Evolutionary conservation across 2,888 invertebrate species (phyloP).

Genomic region (Linyphia triangularis): DNA sequence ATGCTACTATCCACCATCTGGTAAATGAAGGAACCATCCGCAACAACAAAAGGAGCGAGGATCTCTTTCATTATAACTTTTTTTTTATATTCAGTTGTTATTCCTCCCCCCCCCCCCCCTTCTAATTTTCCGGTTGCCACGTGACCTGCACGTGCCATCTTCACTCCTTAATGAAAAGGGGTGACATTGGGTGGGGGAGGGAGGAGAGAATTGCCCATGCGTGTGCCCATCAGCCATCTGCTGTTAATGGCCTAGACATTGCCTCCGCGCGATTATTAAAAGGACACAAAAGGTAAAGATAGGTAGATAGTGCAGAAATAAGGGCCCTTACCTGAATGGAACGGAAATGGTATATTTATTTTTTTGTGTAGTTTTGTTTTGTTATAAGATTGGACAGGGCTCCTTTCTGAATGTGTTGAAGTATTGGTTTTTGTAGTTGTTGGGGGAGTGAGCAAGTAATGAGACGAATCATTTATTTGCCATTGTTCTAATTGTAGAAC

Average conservation of each 20-base stretch:
- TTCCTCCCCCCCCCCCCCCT: background rate
- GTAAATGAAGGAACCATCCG: background rate
- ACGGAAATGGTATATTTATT: slow-evolving; percentile 45
- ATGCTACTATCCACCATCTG: slow-evolving; percentile 34
- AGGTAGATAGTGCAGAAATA: slow-evolving; percentile 2
- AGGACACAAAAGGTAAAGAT: slow-evolving; percentile 64
- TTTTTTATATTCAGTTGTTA: background rate
- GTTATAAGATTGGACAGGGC: background rate
- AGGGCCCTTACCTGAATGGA: slow-evolving; percentile 42
- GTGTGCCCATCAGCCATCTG: slow-evolving; percentile 65
- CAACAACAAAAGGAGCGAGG: background rate
- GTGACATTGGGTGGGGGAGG: slow-evolving; percentile 27
- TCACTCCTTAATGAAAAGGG: slow-evolving; percentile 72
- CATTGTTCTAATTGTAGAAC: too few relatives aligned
- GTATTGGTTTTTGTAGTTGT: background rate
- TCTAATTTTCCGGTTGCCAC: background rate
- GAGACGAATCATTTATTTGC: too few relatives aligned
- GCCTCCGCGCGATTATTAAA: slow-evolving; percentile 67
- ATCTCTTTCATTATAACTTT: background rate
- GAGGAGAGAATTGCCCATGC: slow-evolving; percentile 1
- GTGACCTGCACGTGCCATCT: slow-evolving; percentile 62
- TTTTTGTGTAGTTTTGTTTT: slow-evolving; percentile 13
- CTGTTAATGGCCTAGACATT: slow-evolving; percentile 64
- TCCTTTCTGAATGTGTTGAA: background rate
- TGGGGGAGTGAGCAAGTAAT: background rate